Conservation (phyloP, 37 sponge, comb jelly and placozoan species). For the Spongilla lacustris region DNA sequence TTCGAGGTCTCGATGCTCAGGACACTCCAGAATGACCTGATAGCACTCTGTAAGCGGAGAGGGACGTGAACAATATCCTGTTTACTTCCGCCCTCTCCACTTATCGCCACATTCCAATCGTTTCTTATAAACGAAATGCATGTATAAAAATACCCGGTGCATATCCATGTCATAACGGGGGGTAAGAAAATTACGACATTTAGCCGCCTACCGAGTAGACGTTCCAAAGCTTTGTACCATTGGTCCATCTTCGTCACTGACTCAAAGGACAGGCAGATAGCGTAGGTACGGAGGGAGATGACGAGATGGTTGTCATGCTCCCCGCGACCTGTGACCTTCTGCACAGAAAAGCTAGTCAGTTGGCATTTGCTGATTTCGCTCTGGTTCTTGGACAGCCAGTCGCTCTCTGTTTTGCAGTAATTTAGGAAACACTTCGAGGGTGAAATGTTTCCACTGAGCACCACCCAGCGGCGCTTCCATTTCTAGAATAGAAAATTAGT, state of each 20-base stretch:
- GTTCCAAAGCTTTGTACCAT: slow-evolving; percentile 43
- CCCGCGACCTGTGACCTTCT: slow-evolving; percentile 23
- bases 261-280: slow-evolving; percentile 47
- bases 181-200: neutral
- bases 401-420: slow-evolving; percentile 60
- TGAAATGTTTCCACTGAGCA: slow-evolving; percentile 22
- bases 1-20: slow-evolving; percentile 47
- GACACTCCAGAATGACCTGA: slow-evolving; percentile 50
- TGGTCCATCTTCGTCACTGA: slow-evolving; percentile 60
- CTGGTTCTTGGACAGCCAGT: slow-evolving; percentile 49
- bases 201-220: slow-evolving; percentile 22
- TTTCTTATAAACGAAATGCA: neutral
- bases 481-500: slow-evolving; percentile 16
- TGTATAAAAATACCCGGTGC: neutral
- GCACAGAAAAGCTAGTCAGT: slow-evolving; percentile 31
- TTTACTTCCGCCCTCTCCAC: neutral
- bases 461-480: slow-evolving; percentile 66
- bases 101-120: neutral
- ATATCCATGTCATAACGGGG: too few relatives aligned
- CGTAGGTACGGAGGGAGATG: slow-evolving; percentile 20
- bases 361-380: slow-evolving; percentile 26
- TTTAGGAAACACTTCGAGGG: slow-evolving; percentile 45
- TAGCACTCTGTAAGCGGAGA: slow-evolving; percentile 13
- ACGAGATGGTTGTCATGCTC: slow-evolving; percentile 3
- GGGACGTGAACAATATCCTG: neutral